Percentiles rank a stretch among this genome's conserved stretches.
Conservation (phyloP, 2,888 invertebrate species). For the Sympetrum striolatum region DNA sequence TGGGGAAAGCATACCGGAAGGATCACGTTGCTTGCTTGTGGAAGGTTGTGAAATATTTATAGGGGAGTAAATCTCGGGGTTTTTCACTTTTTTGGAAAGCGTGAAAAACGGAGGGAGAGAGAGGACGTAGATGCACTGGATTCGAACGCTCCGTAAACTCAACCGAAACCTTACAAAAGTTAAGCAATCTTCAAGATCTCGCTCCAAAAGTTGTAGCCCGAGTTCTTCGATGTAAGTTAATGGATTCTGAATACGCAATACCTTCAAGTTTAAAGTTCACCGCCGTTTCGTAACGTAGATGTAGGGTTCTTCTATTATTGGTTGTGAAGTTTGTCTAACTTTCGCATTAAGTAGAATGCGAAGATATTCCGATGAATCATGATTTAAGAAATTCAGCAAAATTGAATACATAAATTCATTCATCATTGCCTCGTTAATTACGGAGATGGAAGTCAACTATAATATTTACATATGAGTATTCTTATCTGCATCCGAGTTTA, state of each 20-base stretch:
- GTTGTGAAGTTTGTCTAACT: no score
- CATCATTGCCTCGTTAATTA: no score
- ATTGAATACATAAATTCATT: no score
- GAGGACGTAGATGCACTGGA: not conserved
- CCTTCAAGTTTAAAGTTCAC: not conserved
- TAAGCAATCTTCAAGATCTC: not conserved
- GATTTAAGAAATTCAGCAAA: no score
- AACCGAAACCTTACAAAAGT: not conserved
- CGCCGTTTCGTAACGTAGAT: not conserved
- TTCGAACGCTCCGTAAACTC: not conserved
- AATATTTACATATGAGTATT: no score
- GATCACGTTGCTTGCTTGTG: not conserved
- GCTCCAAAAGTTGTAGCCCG: not conserved
- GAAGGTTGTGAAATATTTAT: not conserved
- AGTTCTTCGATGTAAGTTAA: not conserved
- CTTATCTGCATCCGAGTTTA: no score
- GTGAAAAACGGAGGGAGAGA: not conserved
- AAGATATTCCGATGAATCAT: no score
- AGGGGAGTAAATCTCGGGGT: not conserved
- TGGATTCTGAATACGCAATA: not conserved
- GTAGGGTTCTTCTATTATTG: not conserved
- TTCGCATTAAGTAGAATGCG: no score
- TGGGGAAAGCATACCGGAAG: not conserved
- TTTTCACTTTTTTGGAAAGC: not conserved
- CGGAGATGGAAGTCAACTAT: no score